Conservation (phyloP, 2,797 vertebrate genomes). For the Allenopithecus nigroviridis region DNA sequence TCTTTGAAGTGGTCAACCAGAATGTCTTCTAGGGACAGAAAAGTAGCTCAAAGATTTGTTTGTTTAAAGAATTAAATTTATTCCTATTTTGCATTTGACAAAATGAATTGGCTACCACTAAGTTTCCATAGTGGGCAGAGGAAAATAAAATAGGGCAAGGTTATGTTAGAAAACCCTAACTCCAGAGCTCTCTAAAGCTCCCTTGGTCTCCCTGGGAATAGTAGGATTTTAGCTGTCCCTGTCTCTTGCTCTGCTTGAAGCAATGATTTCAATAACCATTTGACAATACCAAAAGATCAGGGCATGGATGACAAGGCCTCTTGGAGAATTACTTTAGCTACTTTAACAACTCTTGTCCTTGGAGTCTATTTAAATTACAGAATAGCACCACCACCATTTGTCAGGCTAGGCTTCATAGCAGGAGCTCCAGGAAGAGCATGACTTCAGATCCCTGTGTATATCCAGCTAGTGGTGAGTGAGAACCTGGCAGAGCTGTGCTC, state of each 20-base stretch:
- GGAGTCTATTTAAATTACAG: constrained; percentile 33
- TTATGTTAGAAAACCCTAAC: neutral
- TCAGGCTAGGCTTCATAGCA: neutral
- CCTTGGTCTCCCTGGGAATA: neutral
- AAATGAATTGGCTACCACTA: neutral
- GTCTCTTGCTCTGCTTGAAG: neutral
- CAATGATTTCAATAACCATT: constrained; percentile 44
- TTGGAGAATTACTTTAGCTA: constrained; percentile 23
- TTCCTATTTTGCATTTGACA: neutral
- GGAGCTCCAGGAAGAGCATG: neutral
- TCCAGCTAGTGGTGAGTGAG: neutral
- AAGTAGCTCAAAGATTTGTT: neutral
- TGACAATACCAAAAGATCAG: constrained; percentile 17
- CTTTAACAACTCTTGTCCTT: constrained; percentile 23
- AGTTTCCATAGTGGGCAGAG: neutral
- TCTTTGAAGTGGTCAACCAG: neutral
- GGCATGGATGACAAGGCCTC: neutral
- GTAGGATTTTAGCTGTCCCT: neutral
- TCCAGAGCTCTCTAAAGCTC: neutral
- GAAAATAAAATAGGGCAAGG: neutral
- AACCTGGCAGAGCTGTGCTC: neutral
- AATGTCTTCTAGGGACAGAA: neutral
- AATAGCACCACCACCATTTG: neutral
- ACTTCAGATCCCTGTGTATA: neutral
- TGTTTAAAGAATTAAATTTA: neutral